Evolutionary conservation across 2,113 vertebrate species (phyloP).

Genomic region (Pluvialis apricaria): DNA sequence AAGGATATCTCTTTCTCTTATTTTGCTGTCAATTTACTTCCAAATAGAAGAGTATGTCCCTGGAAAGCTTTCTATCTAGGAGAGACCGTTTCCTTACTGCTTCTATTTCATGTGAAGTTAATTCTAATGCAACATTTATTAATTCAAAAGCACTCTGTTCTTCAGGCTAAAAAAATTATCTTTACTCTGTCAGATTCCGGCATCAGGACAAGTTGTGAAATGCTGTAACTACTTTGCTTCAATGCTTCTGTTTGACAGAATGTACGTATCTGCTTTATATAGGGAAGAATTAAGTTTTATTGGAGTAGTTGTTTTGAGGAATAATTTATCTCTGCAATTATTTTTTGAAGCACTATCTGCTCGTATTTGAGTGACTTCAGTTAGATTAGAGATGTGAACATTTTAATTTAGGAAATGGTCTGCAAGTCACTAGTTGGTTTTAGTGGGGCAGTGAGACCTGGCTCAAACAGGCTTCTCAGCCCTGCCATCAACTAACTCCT

Average conservation of each 20-base stretch:
- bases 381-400: neutral
- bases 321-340: slow-evolving; percentile 37
- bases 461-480: neutral
- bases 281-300: slow-evolving; percentile 23
- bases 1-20: neutral
- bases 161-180: slow-evolving; percentile 12
- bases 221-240: slow-evolving; percentile 1
- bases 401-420: neutral
- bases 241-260: neutral
- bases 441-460: neutral
- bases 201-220: slow-evolving; percentile 31
- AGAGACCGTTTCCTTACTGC: neutral
- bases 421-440: neutral
- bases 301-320: slow-evolving; percentile 28
- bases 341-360: neutral
- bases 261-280: slow-evolving; percentile 15
- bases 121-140: slow-evolving; percentile 58
- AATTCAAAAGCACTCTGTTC: slow-evolving; percentile 45
- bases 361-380: neutral
- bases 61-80: neutral
- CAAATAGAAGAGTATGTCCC: neutral
- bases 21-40: neutral
- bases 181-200: slow-evolving; percentile 43
- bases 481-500: neutral
- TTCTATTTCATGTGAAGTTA: slow-evolving; percentile 48